Evolutionary conservation across 2,888 invertebrate genomes (phyloP).

Genomic region (Andrena haemorrhoa): DNA sequence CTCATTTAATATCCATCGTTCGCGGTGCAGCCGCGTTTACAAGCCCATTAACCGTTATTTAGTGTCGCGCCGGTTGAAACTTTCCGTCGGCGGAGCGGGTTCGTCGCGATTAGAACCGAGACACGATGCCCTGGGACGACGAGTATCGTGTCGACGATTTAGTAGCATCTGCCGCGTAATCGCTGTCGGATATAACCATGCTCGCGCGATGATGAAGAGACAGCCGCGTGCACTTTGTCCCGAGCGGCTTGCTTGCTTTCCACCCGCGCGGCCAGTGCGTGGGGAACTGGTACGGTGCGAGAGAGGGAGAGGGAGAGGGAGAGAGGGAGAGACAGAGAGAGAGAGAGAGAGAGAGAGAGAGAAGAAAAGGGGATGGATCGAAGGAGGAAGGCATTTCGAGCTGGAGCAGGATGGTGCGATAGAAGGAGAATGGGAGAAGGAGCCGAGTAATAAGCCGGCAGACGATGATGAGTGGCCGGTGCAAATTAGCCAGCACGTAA

Average conservation of each 20-base stretch:
- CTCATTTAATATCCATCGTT: conserved; percentile 57
- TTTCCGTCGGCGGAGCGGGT: conserved; percentile 40
- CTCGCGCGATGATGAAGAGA: conserved; percentile 57
- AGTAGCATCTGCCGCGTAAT: conserved; percentile 60
- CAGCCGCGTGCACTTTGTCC: conserved; percentile 54
- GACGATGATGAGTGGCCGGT: conserved; percentile 80
- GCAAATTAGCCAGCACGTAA: conserved; percentile 81
- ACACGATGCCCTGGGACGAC: conserved; percentile 5
- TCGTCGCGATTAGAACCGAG: conserved; percentile 36
- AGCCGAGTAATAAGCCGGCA: conserved; percentile 74
- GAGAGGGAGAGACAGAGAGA: no score
- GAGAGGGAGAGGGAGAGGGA: background rate
- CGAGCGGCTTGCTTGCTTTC: conserved; percentile 1
- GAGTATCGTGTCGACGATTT: conserved; percentile 52
- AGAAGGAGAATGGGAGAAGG: conserved; percentile 50
- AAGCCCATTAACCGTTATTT: conserved; percentile 53
- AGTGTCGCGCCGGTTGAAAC: conserved; percentile 44
- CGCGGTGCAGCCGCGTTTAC: conserved; percentile 24
- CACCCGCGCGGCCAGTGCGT: background rate
- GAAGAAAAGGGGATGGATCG: background rate
- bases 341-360: background rate
- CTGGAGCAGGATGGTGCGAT: conserved; percentile 22
- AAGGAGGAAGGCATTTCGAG: conserved; percentile 1
- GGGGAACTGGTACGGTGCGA: background rate
- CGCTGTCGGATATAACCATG: conserved; percentile 48